Conservation (phyloP, 2,888 invertebrate species). For the Lycocerus yunnanus region DNA sequence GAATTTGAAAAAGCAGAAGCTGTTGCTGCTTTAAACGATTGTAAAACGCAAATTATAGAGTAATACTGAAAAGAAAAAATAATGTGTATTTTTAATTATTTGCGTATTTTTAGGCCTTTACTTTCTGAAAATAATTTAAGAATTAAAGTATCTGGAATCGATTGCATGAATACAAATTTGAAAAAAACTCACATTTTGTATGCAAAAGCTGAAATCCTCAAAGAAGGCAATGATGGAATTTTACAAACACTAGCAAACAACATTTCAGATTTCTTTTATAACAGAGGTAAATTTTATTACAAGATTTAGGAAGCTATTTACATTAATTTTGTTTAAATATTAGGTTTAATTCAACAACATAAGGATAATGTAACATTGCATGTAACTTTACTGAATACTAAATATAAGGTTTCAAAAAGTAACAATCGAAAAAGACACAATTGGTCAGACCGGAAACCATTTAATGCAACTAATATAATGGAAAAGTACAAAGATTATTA, state of each 20-base stretch:
- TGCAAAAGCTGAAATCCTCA: slow-evolving; percentile 62
- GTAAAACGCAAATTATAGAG: slow-evolving; percentile 67
- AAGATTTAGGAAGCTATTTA: too few relatives aligned
- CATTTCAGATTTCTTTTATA: slow-evolving; percentile 64
- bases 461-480: slow-evolving; percentile 70
- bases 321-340: neutral
- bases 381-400: slow-evolving; percentile 81
- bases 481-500: slow-evolving; percentile 68
- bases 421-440: slow-evolving; percentile 33
- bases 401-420: slow-evolving; percentile 47
- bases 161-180: slow-evolving; percentile 91
- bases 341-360: slow-evolving; percentile 60
- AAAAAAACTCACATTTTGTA: slow-evolving; percentile 79
- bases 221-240: slow-evolving; percentile 55
- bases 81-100: neutral
- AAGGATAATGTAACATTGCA: slow-evolving; percentile 78
- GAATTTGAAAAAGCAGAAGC: slow-evolving; percentile 72
- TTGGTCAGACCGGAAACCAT: slow-evolving; percentile 51
- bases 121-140: slow-evolving; percentile 46
- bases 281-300: slow-evolving; percentile 64
- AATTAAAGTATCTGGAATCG: slow-evolving; percentile 74
- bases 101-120: slow-evolving; percentile 39
- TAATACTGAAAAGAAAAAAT: slow-evolving; percentile 48
- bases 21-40: slow-evolving; percentile 65
- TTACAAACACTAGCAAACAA: slow-evolving; percentile 70